Base-by-base conservation (phyloP, 2,888 invertebrate genomes). In the Fabriciana adippe region DNA sequence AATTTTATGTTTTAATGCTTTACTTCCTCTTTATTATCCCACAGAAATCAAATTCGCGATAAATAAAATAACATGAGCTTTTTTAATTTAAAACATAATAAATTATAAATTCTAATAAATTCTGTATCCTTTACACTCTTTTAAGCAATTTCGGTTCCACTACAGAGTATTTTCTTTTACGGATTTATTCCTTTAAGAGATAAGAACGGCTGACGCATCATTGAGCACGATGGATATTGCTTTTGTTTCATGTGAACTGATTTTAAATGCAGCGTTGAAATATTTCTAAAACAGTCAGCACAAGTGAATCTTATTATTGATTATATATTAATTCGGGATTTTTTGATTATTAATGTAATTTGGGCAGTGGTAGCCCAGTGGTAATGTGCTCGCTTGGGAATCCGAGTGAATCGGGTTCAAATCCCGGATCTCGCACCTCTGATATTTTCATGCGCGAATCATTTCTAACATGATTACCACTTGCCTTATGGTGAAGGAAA, bases 201-300 rank as follows among this genome's bases (percentile, higher is more conserved):
- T 70, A 69, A 71, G 69, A 66, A 69, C 69, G 67, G 64, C 54
- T 18, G 64, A 70, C 73, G 72, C 70, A 69, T 73, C 73, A 72
- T 66, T 73, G 70, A 62, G 57, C 70, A 66, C 73, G 65, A 70
- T 72, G 68, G 73, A 69, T 72, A 69, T 72, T 67, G 67, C 67
- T 67, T 71, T 72, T 67, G 71, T 70, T 70, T 68, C 70, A 62
- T 59, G 64, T 67, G 66, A 57, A 66, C 64, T 65, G 68, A 61
- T 65, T 69, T 67, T 60, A 54, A 64, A 63, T 69, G 67, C 65
- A 69, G 63, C 48, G 35, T 51, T 8, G 6, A 35, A 51, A 45
- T 56, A 41, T 41, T 41, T 41, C 13, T 56, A n/a, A 41, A 35
- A 14, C 13, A 48, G 15, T 2, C 26, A 16, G 6, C 35, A 2